A percentile compares a stretch with the other conserved stretches of the same genome.
These are phyloP conservation scores for Parotocinclus haroldoi DNA, from an alignment of 2,797 vertebrate genomes.

Conservation along the genomic window DNA sequence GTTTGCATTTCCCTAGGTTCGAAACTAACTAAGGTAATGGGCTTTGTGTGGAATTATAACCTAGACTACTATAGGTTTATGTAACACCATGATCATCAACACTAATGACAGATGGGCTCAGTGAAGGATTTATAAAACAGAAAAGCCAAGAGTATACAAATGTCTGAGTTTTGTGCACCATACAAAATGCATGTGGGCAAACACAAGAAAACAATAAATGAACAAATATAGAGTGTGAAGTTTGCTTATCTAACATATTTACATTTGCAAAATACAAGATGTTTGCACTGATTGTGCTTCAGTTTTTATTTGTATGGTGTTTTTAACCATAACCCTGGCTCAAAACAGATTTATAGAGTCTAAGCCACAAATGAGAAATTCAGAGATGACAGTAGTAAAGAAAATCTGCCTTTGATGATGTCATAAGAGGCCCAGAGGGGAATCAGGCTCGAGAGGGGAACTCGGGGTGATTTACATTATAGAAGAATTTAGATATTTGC, in stretches of 20 bases:
- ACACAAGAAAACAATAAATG: background rate
- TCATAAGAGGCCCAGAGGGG: too few relatives aligned
- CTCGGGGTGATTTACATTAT: too few relatives aligned
- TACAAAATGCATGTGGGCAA: background rate
- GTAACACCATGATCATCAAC: constrained; percentile 4
- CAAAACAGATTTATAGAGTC: too few relatives aligned
- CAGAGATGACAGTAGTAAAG: too few relatives aligned
- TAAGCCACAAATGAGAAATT: too few relatives aligned
- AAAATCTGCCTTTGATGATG: too few relatives aligned
- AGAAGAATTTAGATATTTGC: too few relatives aligned
- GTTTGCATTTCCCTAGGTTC: constrained; percentile 13
- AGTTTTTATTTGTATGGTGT: too few relatives aligned
- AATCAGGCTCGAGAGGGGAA: too few relatives aligned
- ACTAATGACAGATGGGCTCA: constrained; percentile 17
- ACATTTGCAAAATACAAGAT: background rate
- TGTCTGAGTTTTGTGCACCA: constrained; percentile 5
- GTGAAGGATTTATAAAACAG: constrained; percentile 26
- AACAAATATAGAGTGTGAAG: background rate
- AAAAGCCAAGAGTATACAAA: background rate
- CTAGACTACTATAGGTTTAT: constrained; percentile 8
- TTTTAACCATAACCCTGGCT: too few relatives aligned
- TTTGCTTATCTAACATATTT: background rate
- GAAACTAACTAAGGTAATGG: constrained; percentile 3
- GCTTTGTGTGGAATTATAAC: constrained; percentile 25
- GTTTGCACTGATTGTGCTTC: too few relatives aligned